Percentiles rank a stretch among this genome's conserved stretches.
These are phyloP conservation scores for Sitobion miscanthi DNA, from an alignment of 1,140 invertebrate genomes.

Conservation along the genomic window DNA sequence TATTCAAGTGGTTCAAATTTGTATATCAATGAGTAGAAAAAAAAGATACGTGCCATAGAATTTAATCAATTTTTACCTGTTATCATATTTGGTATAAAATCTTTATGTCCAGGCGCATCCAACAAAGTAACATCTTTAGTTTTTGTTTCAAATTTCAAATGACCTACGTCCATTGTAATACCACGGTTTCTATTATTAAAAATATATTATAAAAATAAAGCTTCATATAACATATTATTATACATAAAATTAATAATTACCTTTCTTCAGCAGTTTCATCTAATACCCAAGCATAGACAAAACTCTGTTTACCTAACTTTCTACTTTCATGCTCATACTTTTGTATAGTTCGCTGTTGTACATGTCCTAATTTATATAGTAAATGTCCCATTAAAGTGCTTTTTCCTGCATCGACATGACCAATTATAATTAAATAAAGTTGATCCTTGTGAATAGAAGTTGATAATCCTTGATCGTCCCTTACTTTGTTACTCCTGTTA, in stretches of 20 bases:
- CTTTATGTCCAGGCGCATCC: conserved; percentile 97
- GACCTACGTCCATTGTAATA: conserved; percentile 97
- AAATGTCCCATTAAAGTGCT: conserved; percentile 97
- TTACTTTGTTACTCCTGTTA: conserved; percentile 13
- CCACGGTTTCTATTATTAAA: conserved; percentile 70
- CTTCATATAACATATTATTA: background rate
- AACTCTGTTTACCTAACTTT: conserved; percentile 97
- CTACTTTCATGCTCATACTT: conserved; percentile 98
- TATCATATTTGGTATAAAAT: conserved; percentile 99
- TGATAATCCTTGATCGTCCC: conserved; percentile 65
- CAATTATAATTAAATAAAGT: conserved; percentile 94
- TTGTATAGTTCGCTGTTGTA: conserved; percentile 90
- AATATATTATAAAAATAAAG: background rate
- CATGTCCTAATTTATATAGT: conserved; percentile 86
- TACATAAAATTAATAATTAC: conserved; percentile 62
- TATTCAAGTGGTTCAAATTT: background rate
- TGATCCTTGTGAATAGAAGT: conserved; percentile 78
- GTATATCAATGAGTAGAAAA: background rate
- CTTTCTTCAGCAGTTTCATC: conserved; percentile 98
- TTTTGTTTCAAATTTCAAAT: conserved; percentile 90
- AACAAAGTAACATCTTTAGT: conserved; percentile 82
- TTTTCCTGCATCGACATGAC: conserved; percentile 99
- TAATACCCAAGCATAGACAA: conserved; percentile 98
- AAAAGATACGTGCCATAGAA: background rate
- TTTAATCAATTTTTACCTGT: conserved; percentile 68